Base-by-base conservation (phyloP, 2,113 vertebrate species). In the pig (Sus scrofa) region DNA sequence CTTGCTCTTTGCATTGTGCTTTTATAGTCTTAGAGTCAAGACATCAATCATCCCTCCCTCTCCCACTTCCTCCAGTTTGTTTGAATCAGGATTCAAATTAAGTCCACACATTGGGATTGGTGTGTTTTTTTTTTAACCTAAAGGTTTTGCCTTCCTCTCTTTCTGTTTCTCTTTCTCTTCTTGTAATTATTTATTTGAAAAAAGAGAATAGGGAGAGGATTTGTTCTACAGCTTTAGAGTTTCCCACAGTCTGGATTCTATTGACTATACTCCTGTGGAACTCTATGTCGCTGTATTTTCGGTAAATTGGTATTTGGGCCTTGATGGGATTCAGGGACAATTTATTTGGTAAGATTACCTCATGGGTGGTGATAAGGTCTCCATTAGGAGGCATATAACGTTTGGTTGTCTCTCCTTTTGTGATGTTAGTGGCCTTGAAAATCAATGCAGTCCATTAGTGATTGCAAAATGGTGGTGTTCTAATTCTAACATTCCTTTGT, bases 301-400 rank as follows among this genome's bases (percentile, higher is more conserved):
- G 37, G 54, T 86, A 83, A 93, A 58, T 77, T 95, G 54, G n/a
- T n/a, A 26, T 91, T 95, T 94, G 75, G 30, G 67, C 4, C 70
- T 75, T 63, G 60, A 75, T 86, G 39, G 93, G 86, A 86, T 93
- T 93, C 67, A 87, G 75, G 75, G 68, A 93, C 44, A 50, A 32
- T 93, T 95, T 95, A 87, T 87, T 86, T 84, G 62, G 30, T 82
- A 83, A 77, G 30, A 94, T 86, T 91, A 74, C 82, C 82, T 95
- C 63, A 58, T 73, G 75, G 11, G 3, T 50, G 86, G 24, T 78
- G 81, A 54, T 91, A 82, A 11, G 22, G 32, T 85, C 58, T 77
- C 74, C 50, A 34, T 74, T 74, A 85, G 89, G 70, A 94, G 63
- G 34, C 65, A 54, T 15, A 34, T 16, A 50, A 50, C 52, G 10